Conservation (phyloP, 2,888 invertebrate genomes). For the Palloptera scutellata region DNA sequence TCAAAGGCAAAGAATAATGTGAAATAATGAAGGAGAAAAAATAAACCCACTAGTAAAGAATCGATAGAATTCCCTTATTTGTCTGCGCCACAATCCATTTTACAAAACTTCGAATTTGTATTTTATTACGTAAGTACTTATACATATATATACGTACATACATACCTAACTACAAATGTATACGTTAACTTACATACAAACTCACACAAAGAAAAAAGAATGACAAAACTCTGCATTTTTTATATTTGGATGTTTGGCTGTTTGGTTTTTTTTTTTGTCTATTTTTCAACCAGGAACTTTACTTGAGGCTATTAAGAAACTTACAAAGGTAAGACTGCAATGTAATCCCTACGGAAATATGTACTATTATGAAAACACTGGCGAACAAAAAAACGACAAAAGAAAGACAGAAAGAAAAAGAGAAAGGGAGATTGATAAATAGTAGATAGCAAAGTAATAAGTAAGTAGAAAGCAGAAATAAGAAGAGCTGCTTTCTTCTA, state of each 20-base stretch:
- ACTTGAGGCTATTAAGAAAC: constrained; percentile 11
- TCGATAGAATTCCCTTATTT: constrained; percentile 33
- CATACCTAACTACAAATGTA: background rate
- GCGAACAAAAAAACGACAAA: background rate
- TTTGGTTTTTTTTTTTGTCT: too few species aligned
- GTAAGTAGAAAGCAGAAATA: background rate
- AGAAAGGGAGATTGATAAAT: too few species aligned
- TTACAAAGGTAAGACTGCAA: constrained; percentile 12
- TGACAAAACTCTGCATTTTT: too few species aligned
- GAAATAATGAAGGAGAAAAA: background rate
- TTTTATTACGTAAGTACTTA: background rate
- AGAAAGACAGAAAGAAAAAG: too few species aligned
- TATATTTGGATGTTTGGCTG: too few species aligned
- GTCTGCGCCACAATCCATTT: constrained; percentile 20
- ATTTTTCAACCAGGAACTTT: background rate
- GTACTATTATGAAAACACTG: background rate
- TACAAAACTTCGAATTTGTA: constrained; percentile 8
- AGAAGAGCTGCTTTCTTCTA: background rate
- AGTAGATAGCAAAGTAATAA: background rate
- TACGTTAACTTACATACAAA: background rate
- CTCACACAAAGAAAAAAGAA: too few species aligned
- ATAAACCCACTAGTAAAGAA: constrained; percentile 13
- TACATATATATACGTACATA: background rate
- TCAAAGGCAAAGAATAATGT: background rate
- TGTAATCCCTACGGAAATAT: constrained; percentile 23